A percentile compares a stretch with the other conserved stretches of the same genome.
These are phyloP conservation scores for Lysandra coridon DNA, from an alignment of 2,888 invertebrate species.

Conservation along the genomic window DNA sequence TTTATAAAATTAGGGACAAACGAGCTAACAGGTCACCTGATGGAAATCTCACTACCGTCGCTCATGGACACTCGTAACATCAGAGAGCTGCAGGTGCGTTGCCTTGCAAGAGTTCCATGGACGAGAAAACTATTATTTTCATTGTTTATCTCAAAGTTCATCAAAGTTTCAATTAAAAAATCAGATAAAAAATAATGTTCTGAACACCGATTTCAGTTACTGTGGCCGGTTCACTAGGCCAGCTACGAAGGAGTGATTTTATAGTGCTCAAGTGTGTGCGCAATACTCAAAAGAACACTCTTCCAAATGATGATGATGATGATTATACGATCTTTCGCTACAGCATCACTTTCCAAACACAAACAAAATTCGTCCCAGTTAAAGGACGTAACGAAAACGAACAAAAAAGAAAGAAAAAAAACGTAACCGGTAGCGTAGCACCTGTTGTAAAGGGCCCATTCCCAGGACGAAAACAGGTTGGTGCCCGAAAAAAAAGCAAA, in stretches of 20 bases:
- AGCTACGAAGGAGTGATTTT: no score
- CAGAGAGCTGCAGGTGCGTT: no score
- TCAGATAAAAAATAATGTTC: background rate
- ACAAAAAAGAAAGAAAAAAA: background rate
- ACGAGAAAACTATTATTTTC: no score
- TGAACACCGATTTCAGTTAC: background rate
- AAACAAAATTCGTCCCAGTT: constrained; percentile 5
- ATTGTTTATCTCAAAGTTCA: no score
- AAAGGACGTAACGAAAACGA: constrained; percentile 24
- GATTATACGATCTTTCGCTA: background rate
- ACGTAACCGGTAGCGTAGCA: constrained; percentile 48
- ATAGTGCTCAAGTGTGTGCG: no score
- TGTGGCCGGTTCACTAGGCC: background rate
- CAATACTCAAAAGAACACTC: no score
- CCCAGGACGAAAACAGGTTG: constrained; percentile 67
- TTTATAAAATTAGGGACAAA: no score
- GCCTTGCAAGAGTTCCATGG: no score
- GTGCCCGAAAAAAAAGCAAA: constrained; percentile 34
- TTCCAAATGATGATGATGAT: no score
- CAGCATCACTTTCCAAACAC: background rate
- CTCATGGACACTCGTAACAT: no score
- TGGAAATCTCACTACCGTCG: no score
- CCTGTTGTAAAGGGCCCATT: constrained; percentile 67
- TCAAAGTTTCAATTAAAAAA: background rate
- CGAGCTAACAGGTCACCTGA: no score